Conservation (phyloP, 2,797 vertebrate species). For the Lepus oiostolus region DNA sequence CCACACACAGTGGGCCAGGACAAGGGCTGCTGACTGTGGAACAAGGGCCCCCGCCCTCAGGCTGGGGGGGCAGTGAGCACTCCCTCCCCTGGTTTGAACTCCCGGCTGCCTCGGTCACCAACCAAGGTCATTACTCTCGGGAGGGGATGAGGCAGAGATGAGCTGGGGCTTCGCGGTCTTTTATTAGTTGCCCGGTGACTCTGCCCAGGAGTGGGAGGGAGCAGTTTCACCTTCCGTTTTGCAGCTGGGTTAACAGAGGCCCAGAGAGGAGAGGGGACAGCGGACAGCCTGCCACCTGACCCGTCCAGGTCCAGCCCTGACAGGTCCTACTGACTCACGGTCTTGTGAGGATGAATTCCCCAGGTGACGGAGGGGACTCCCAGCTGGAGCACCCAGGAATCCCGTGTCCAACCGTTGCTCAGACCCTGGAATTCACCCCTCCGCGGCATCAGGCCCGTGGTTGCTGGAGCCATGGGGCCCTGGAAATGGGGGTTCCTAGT, state of each 20-base stretch:
- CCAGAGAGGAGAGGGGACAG: not conserved
- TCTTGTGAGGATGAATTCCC: slow-evolving; percentile 44
- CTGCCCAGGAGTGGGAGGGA: not conserved
- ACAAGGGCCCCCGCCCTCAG: not conserved
- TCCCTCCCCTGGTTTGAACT: not conserved
- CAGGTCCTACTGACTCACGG: slow-evolving; percentile 60
- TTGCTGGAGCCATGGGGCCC: not conserved
- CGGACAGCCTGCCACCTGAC: not conserved
- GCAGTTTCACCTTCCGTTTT: slow-evolving; percentile 28
- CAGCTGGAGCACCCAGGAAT: not conserved
- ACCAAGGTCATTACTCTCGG: not conserved
- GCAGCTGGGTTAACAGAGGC: slow-evolving; percentile 2
- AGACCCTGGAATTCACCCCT: not conserved
- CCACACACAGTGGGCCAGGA: not conserved
- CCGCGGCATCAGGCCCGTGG: not conserved
- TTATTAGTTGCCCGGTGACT: slow-evolving; percentile 58
- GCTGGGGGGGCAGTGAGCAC: not conserved
- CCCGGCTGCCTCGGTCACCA: not conserved
- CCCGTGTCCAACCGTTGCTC: not conserved
- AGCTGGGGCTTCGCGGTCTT: slow-evolving; percentile 49
- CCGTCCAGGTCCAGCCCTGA: not conserved
- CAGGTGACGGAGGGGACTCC: not conserved
- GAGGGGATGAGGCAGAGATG: not conserved
- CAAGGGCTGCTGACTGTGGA: not conserved
- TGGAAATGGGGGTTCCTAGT: not conserved